Evolutionary conservation across 2,797 vertebrate genomes (phyloP), one percentile per base, ranked within the genome.

Genomic region (Scolopax rusticola): DNA sequence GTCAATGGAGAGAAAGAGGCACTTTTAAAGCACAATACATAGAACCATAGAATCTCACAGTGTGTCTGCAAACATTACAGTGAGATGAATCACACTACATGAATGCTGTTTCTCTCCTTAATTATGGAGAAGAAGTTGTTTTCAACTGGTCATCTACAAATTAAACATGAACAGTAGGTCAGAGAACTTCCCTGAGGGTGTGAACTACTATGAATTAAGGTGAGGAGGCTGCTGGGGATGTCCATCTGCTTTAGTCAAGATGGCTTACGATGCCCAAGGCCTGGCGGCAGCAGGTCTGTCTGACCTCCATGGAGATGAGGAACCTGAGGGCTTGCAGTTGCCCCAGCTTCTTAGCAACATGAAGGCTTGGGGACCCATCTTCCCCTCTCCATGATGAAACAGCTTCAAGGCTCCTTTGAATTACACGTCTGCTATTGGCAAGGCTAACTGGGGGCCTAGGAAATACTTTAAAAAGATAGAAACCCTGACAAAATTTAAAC

Each of bases 51-150:
- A 43, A 32, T 68, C 65, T 81, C 68, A 16, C 17, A 56, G 2
- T 47, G 27, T 2, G 1, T 25, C 50, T 76, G 25, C 36, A 56
- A 53, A 53, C 32, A 11, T 24, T 53, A 40, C 0, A 1, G 4
- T 15, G 45, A 51, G 56, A 38, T 47, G 16, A 77, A 78, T 85
- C 63, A 74, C 36, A 54, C 6, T 28, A 41, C 8, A n/a, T 12
- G 30, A 80, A 45, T 56, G 25, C 8, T 65, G 48, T 51, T 85
- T 65, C 32, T 68, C 30, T 73, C 65, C 64, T 64, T 25, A 54
- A 21, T 64, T 78, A 41, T 20, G 54, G 82, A 51, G 25, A 23
- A 40, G 28, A 59, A 33, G 27, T 20, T 50, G 5, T n/a, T 88
- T 13, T 50, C 6, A 36, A 15, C 20, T 27, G 23, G 10, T 82